These are phyloP conservation scores for Tenthredo mesomela DNA, from an alignment of 2,888 invertebrate species.

Conservation along the genomic window DNA sequence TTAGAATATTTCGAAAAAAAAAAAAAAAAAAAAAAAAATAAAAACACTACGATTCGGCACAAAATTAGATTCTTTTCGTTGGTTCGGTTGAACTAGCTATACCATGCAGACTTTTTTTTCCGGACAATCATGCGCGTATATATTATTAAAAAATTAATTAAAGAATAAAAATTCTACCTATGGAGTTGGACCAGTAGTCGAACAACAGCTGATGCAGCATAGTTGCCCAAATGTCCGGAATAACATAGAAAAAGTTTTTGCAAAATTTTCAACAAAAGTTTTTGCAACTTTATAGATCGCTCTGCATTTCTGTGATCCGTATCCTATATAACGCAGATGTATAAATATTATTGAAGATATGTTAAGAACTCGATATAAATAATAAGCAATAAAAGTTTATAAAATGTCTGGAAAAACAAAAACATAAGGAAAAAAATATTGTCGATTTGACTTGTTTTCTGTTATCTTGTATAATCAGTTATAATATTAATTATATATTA, in stretches of 20 bases:
- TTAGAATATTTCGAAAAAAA: not conserved
- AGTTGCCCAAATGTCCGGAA: constrained; percentile 60
- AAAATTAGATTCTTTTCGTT: not conserved
- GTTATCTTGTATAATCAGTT: not conserved
- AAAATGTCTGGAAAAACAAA: not conserved
- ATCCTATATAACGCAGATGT: constrained; percentile 60
- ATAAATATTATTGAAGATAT: not conserved
- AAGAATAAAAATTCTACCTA: constrained; percentile 50
- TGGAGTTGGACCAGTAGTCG: constrained; percentile 61
- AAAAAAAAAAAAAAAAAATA: not conserved
- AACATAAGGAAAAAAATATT: not conserved
- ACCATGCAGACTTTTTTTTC: too few species aligned
- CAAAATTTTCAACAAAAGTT: constrained; percentile 68
- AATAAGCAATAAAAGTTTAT: constrained; percentile 34
- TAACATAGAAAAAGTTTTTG: constrained; percentile 67
- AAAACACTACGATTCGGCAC: not conserved
- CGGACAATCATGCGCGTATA: too few species aligned
- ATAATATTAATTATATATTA: not conserved
- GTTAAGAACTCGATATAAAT: not conserved
- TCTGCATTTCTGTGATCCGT: constrained; percentile 61
- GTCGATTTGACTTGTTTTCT: not conserved
- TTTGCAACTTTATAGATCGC: constrained; percentile 64
- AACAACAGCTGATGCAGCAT: constrained; percentile 61
- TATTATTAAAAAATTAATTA: not conserved
- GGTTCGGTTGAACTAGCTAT: too few species aligned